A percentile compares a stretch with the other conserved stretches of the same genome.
phyloP scores from a whole-genome alignment of 2,888 invertebrate genomes.

The Drosophila engyochracea region DNA sequence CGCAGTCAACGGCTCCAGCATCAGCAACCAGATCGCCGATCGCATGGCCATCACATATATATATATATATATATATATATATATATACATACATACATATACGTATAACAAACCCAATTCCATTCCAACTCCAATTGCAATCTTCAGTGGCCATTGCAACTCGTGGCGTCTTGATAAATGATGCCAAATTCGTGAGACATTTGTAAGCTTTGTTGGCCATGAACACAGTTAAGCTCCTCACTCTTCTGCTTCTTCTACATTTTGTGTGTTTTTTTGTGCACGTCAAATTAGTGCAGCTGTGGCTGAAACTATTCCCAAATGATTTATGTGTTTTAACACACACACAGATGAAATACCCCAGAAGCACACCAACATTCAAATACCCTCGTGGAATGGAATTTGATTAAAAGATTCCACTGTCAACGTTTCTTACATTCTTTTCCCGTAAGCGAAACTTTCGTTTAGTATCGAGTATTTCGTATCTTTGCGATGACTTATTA shows the following conservation, averaged over 20 bases:
- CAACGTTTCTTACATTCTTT: background rate
- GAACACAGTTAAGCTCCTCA: background rate
- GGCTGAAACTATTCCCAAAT: constrained; percentile 32
- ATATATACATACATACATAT: constrained; percentile 2
- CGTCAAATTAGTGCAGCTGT: constrained; percentile 63
- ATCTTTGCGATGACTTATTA: background rate
- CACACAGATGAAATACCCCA: background rate
- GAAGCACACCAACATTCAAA: background rate
- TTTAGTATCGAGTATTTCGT: background rate
- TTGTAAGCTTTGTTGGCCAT: constrained; percentile 54
- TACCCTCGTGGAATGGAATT: background rate
- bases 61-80: background rate
- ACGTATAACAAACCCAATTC: constrained; percentile 27
- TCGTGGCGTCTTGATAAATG: constrained; percentile 72
- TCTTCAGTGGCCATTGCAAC: constrained; percentile 36
- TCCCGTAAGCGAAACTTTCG: background rate
- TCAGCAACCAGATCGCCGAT: constrained; percentile 7
- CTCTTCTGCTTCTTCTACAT: background rate
- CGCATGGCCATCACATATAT: constrained; percentile 25
- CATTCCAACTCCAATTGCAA: constrained; percentile 34
- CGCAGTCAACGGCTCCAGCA: background rate
- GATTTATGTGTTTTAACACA: constrained; percentile 54
- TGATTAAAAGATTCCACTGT: background rate
- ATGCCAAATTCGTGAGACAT: constrained; percentile 76
- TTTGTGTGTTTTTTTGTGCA: constrained; percentile 2